phyloP scores from a whole-genome alignment of 2,797 vertebrate genomes.

The Brachymystax lenok region DNA sequence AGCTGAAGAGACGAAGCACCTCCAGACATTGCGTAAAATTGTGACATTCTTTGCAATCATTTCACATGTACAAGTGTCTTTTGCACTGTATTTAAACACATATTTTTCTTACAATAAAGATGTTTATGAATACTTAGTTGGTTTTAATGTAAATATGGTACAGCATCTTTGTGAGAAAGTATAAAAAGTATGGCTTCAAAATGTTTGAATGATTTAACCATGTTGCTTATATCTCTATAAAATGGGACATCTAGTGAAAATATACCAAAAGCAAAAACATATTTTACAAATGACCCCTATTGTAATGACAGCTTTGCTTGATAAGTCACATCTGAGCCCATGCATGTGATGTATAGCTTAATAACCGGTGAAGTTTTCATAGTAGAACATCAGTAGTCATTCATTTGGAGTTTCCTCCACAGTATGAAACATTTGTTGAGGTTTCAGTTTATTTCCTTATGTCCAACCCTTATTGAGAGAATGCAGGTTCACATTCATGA shows the following conservation, averaged over 20 bases:
- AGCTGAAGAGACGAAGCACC: neutral
- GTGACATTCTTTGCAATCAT: neutral
- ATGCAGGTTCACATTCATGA: neutral
- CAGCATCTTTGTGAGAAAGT: constrained; percentile 35
- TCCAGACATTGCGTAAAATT: neutral
- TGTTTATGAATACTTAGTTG: constrained; percentile 18
- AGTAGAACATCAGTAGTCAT: neutral
- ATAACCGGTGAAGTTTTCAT: neutral
- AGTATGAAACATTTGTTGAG: neutral
- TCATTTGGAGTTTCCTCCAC: neutral
- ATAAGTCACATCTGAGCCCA: neutral
- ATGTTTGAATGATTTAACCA: neutral
- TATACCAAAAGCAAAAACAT: constrained; percentile 12
- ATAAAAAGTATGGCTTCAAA: constrained; percentile 39
- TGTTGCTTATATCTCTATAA: constrained; percentile 19
- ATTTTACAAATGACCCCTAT: neutral
- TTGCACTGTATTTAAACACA: constrained; percentile 16
- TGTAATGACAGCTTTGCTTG: neutral
- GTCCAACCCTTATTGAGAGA: constrained; percentile 14
- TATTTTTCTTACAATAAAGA: constrained; percentile 8
- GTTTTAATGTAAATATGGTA: constrained; percentile 50
- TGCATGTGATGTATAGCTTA: neutral
- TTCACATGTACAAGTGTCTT: constrained; percentile 5
- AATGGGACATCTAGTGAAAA: constrained; percentile 30
- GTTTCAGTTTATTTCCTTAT: constrained; percentile 3